These are phyloP conservation scores for Adrianichthys oophorus DNA, from an alignment of 2,797 vertebrate genomes.

Conservation along the genomic window DNA sequence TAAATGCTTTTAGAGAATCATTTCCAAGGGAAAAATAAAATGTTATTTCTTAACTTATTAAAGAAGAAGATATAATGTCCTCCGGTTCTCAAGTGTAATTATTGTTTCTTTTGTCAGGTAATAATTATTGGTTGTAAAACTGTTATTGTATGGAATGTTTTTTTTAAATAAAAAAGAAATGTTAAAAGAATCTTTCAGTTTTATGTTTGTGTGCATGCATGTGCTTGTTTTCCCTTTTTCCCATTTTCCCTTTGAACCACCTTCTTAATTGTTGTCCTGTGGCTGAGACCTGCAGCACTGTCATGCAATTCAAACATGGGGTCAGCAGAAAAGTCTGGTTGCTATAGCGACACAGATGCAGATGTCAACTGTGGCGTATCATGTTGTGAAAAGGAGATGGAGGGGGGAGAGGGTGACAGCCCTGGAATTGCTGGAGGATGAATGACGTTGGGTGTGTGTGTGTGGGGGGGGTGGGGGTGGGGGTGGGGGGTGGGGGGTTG, in stretches of 20 bases:
- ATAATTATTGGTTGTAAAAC: slow-evolving; percentile 74
- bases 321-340: slow-evolving; percentile 65
- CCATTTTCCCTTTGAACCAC: slow-evolving; percentile 3
- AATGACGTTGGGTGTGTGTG: too few relatives aligned
- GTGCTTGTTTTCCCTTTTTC: not conserved
- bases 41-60: slow-evolving; percentile 82
- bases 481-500: slow-evolving; percentile 22
- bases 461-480: too few relatives aligned
- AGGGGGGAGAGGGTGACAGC: slow-evolving; percentile 32
- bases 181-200: slow-evolving; percentile 29
- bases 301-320: slow-evolving; percentile 48
- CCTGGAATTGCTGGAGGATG: slow-evolving; percentile 56
- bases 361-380: slow-evolving; percentile 71
- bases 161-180: slow-evolving; percentile 80
- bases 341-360: slow-evolving; percentile 57
- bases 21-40: slow-evolving; percentile 36
- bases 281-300: slow-evolving; percentile 36
- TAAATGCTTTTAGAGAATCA: slow-evolving; percentile 56
- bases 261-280: slow-evolving; percentile 24
- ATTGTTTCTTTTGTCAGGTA: slow-evolving; percentile 70
- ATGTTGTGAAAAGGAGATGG: slow-evolving; percentile 71
- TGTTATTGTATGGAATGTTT: slow-evolving; percentile 79
- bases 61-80: slow-evolving; percentile 58
- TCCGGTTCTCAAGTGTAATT: slow-evolving; percentile 74
- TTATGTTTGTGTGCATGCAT: not conserved